Conservation (phyloP, 2,797 vertebrate species). For the Anas capensis region DNA sequence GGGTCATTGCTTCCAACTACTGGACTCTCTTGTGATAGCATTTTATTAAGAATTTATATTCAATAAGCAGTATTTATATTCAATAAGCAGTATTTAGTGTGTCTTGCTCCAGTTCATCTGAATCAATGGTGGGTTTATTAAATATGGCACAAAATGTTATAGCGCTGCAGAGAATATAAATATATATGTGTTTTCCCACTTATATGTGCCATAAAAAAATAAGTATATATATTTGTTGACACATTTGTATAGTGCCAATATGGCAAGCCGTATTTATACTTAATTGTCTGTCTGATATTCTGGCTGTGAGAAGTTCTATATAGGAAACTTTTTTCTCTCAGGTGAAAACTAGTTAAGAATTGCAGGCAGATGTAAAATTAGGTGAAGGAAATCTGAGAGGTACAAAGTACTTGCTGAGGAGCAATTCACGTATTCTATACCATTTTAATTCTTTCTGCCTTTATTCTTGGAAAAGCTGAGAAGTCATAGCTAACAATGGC, state of each 20-base stretch:
- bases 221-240: background rate
- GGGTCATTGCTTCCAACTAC: background rate
- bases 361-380: background rate
- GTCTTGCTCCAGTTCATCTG: background rate
- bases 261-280: background rate
- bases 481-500: background rate
- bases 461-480: background rate
- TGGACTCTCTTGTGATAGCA: background rate
- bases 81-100: background rate
- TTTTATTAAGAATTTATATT: background rate
- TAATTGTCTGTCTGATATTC: background rate
- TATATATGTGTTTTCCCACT: background rate
- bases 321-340: background rate
- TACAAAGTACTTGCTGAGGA: background rate
- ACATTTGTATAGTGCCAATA: background rate
- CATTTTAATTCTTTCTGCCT: background rate
- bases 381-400: background rate
- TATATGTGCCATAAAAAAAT: background rate
- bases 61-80: background rate
- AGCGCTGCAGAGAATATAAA: background rate
- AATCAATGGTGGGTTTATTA: background rate
- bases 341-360: background rate
- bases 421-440: background rate
- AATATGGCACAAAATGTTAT: background rate
- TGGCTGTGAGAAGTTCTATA: background rate